These are phyloP conservation scores for Arrhopalites spinosus DNA, from an alignment of 2,888 invertebrate species.

Conservation along the genomic window DNA sequence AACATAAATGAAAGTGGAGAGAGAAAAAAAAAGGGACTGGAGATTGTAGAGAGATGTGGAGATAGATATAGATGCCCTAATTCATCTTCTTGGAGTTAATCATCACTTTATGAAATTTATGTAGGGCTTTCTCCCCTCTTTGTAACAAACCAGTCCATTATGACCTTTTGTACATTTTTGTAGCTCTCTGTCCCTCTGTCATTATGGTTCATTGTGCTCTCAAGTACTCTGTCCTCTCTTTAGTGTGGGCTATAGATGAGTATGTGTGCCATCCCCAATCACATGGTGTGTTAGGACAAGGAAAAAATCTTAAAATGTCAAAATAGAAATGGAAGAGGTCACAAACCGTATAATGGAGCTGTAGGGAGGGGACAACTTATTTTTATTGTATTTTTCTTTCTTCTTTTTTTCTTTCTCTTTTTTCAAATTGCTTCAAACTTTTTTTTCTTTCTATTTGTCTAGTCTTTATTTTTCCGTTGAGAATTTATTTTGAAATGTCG, in stretches of 20 bases:
- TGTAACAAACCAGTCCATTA: constrained; percentile 29
- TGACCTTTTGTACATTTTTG: not conserved
- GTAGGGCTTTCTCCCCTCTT: constrained; percentile 9
- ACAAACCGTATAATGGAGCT: constrained; percentile 9
- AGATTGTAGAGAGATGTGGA: not conserved
- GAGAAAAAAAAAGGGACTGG: not conserved
- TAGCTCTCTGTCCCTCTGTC: not conserved
- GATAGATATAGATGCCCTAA: not conserved
- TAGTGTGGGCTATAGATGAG: not conserved
- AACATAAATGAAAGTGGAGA: not conserved
- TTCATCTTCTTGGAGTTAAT: constrained; percentile 21
- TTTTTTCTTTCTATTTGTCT: not conserved
- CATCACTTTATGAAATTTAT: constrained; percentile 16
- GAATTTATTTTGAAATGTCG: no score
- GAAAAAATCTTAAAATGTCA: constrained; percentile 10
- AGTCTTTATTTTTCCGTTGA: not conserved
- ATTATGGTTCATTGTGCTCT: constrained; percentile 12
- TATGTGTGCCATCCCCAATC: not conserved
- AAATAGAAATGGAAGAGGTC: constrained; percentile 19
- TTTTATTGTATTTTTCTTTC: constrained; percentile 18
- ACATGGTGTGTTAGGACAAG: not conserved
- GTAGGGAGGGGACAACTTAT: constrained; percentile 1
- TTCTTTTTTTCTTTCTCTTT: constrained; percentile 2
- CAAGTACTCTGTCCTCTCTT: constrained; percentile 1
- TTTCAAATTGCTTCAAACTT: no score